These are phyloP conservation scores for Urocyon cinereoargenteus DNA, from an alignment of 2,797 vertebrate genomes.

Conservation along the genomic window DNA sequence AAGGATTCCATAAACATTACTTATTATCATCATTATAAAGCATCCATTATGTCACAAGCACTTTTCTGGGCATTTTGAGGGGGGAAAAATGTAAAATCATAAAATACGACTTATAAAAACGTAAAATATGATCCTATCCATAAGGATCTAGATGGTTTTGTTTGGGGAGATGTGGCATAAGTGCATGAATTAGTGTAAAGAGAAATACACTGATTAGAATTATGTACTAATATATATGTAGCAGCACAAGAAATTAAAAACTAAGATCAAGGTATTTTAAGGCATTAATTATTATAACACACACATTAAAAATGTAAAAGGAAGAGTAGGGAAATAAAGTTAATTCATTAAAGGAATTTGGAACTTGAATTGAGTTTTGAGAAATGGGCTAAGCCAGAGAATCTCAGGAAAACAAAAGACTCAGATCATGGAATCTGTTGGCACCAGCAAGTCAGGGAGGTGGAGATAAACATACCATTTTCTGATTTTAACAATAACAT, in stretches of 20 bases:
- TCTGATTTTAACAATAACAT: not conserved
- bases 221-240: not conserved
- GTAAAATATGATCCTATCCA: not conserved
- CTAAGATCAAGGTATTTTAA: not conserved
- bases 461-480: slow-evolving; percentile 23
- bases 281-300: not conserved
- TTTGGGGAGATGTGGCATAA: not conserved
- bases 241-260: not conserved
- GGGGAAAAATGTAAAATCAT: not conserved
- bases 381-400: slow-evolving; percentile 14
- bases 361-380: slow-evolving; percentile 24
- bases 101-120: too few relatives aligned
- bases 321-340: slow-evolving; percentile 14
- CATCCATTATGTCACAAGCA: slow-evolving; percentile 27
- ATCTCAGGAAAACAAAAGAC: not conserved
- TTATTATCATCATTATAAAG: slow-evolving; percentile 76
- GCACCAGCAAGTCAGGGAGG: not conserved
- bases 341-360: slow-evolving; percentile 30
- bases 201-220: not conserved
- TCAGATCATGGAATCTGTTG: not conserved
- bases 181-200: not conserved
- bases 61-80: not conserved
- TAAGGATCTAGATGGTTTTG: not conserved
- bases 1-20: slow-evolving; percentile 72
- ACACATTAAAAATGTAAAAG: not conserved